A percentile compares a stretch with the other conserved stretches of the same genome.
These are phyloP conservation scores for Cynocephalus volans DNA, from an alignment of 2,113 vertebrate species.

Conservation along the genomic window DNA sequence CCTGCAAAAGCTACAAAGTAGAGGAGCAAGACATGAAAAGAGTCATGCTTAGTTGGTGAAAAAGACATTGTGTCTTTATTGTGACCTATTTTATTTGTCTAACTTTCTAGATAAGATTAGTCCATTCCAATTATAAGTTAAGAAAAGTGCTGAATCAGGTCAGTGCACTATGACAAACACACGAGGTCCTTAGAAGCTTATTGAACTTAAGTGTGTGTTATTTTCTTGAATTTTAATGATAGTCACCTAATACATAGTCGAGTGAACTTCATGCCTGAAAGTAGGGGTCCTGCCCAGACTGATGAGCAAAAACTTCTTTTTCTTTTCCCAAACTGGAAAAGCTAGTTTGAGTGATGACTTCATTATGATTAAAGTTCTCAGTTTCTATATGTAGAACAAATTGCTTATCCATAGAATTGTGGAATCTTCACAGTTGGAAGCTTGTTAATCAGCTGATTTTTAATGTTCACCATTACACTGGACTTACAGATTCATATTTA, in stretches of 20 bases:
- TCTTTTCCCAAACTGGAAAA: background rate
- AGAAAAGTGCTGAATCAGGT: background rate
- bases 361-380: background rate
- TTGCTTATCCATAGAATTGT: background rate
- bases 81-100: background rate
- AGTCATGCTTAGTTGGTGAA: background rate
- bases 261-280: background rate
- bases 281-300: background rate
- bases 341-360: background rate
- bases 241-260: background rate
- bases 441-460: background rate
- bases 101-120: background rate
- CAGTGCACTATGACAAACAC: background rate
- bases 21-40: background rate
- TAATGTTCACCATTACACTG: background rate
- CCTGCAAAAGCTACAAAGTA: background rate
- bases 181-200: background rate
- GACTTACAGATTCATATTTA: background rate
- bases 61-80: background rate
- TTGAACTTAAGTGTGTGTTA: background rate
- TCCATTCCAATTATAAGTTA: background rate
- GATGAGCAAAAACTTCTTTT: slow-evolving; percentile 6
- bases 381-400: background rate
- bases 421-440: background rate
- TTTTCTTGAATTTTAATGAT: background rate